A percentile compares a stretch with the other conserved stretches of the same genome.
Evolutionary conservation across 92 coral and sea anemone genomes (phyloP).

Genomic region (Phymanthus crucifer): DNA sequence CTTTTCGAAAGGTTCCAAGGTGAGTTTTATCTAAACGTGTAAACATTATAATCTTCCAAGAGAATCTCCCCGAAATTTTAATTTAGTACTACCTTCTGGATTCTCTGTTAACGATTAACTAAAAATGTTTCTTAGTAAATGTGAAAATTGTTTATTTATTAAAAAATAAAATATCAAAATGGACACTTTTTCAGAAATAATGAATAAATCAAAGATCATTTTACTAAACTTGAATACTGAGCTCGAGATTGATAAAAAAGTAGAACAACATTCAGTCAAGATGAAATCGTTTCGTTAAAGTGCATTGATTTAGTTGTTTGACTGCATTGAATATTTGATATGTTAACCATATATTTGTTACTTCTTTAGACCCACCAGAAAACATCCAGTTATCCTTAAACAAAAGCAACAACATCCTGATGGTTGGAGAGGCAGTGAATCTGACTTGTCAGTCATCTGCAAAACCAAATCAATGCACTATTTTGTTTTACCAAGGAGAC

Average conservation of each 20-base stretch:
- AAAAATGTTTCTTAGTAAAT: no score
- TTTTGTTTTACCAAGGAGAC: slow-evolving; percentile 18
- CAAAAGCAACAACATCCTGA: background rate
- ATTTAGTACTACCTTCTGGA: background rate
- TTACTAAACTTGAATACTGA: no score
- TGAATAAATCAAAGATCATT: no score
- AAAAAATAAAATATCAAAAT: no score
- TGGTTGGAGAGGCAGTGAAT: background rate
- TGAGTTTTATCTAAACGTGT: background rate
- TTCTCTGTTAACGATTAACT: background rate
- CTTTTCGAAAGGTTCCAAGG: background rate
- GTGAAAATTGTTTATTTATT: no score
- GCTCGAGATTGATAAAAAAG: no score
- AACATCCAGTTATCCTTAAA: background rate
- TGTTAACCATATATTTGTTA: background rate
- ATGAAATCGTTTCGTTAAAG: background rate
- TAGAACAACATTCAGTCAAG: background rate
- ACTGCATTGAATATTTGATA: background rate
- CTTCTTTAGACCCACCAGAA: slow-evolving; percentile 1
- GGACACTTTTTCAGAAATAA: no score
- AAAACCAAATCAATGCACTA: slow-evolving; percentile 2
- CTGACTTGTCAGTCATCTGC: slow-evolving; percentile 1
- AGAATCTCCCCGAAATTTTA: no score
- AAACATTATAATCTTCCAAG: no score
- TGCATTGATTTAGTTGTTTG: background rate